These are phyloP conservation scores for Phocides pigmalion DNA, from an alignment of 1,140 invertebrate genomes.

Conservation along the genomic window DNA sequence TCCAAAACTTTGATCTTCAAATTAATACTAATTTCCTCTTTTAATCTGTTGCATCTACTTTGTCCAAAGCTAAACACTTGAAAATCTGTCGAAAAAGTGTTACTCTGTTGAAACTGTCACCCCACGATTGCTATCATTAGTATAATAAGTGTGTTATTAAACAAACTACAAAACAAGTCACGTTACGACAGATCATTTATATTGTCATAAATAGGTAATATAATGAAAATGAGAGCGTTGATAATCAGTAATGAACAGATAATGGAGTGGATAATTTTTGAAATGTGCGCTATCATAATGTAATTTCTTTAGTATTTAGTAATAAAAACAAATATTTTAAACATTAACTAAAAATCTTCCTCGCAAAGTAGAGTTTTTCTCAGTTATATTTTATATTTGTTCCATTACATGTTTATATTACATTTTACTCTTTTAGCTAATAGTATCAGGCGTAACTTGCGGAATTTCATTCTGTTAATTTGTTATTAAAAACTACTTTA, in stretches of 20 bases:
- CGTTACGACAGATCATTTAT: not conserved
- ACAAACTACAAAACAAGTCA: not conserved
- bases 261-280: not conserved
- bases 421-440: too few species aligned
- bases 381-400: too few species aligned
- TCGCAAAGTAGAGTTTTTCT: too few species aligned
- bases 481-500: too few species aligned
- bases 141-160: constrained; percentile 15
- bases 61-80: too few species aligned
- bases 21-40: too few species aligned
- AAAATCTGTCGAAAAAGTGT: not conserved
- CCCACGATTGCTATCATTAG: not conserved
- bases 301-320: not conserved
- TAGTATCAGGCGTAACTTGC: too few species aligned
- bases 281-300: not conserved
- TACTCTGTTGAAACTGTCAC: not conserved
- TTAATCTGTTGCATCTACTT: too few species aligned
- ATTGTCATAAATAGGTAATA: not conserved
- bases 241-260: constrained; percentile 3
- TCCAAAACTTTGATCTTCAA: too few species aligned
- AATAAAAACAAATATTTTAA: not conserved
- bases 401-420: too few species aligned
- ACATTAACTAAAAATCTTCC: too few species aligned
- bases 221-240: not conserved
- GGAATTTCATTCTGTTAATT: too few species aligned